phyloP scores from a whole-genome alignment of 2,113 vertebrate species.

The Eubucco bourcierii region DNA sequence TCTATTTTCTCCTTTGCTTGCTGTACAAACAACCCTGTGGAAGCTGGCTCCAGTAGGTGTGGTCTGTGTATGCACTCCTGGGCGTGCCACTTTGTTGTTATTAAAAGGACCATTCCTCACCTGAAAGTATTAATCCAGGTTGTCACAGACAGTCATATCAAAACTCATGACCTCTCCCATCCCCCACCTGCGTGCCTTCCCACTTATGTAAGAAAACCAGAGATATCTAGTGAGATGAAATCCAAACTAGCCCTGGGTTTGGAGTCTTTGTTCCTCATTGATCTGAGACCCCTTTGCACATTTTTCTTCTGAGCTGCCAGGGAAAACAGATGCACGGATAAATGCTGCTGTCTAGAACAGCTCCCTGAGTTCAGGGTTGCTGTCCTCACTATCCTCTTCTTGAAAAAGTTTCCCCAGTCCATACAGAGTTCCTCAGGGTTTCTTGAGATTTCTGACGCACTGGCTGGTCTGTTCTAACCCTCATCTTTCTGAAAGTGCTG shows the following conservation, averaged over 20 bases:
- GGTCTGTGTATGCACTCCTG: slow-evolving; percentile 33
- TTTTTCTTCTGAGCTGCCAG: not conserved
- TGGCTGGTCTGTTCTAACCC: not conserved
- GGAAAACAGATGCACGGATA: not conserved
- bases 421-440: not conserved
- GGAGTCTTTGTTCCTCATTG: not conserved
- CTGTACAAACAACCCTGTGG: slow-evolving; percentile 32
- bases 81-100: slow-evolving; percentile 50
- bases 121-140: slow-evolving; percentile 54
- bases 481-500: not conserved
- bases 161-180: slow-evolving; percentile 38
- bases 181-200: slow-evolving; percentile 29
- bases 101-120: slow-evolving; percentile 63
- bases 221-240: slow-evolving; percentile 2
- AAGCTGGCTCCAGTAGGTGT: slow-evolving; percentile 48
- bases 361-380: fast-evolving
- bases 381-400: not conserved
- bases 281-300: not conserved
- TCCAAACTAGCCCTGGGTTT: not conserved
- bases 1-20: slow-evolving; percentile 30
- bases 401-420: not conserved
- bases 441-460: not conserved
- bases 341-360: not conserved
- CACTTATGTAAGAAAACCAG: slow-evolving; percentile 6
- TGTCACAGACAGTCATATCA: slow-evolving; percentile 48